Conservation (phyloP, 35 echinoderm and acorn worm genomes). For the Holothuria glaberrima region DNA sequence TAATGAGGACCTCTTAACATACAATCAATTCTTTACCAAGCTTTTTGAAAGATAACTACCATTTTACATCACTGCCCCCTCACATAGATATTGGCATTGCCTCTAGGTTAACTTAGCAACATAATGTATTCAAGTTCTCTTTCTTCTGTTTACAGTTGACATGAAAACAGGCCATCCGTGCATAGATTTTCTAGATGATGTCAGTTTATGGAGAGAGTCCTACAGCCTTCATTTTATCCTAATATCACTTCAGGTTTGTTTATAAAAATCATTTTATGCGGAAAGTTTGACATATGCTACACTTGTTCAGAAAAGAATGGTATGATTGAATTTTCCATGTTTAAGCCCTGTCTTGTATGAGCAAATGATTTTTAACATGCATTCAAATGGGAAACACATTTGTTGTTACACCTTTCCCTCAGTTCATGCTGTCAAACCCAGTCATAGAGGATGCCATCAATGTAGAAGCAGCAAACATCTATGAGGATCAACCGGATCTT, state of each 20-base stretch:
- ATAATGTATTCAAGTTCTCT: no score
- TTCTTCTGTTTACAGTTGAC: slow-evolving; percentile 72
- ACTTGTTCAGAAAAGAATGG: no score
- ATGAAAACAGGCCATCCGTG: slow-evolving; percentile 87
- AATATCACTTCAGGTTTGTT: slow-evolving; percentile 76
- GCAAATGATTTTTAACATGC: background rate
- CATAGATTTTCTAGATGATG: slow-evolving; percentile 85
- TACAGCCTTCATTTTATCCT: slow-evolving; percentile 85
- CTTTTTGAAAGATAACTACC: no score
- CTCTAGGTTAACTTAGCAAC: no score
- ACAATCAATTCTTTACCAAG: no score
- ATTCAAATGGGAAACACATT: background rate
- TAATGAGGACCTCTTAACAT: no score
- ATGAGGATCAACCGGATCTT: slow-evolving; percentile 57
- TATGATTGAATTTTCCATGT: slow-evolving; percentile 1
- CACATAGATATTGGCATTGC: no score
- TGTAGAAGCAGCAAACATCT: slow-evolving; percentile 74
- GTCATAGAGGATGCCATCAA: slow-evolving; percentile 82
- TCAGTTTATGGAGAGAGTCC: slow-evolving; percentile 71
- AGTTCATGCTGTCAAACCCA: slow-evolving; percentile 83
- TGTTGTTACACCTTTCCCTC: background rate
- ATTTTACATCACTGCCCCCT: no score
- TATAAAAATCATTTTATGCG: no score
- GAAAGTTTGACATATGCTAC: no score
- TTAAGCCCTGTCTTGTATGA: background rate